Base-by-base conservation (phyloP, 2,888 invertebrate genomes). In the Melanotus villosus region DNA sequence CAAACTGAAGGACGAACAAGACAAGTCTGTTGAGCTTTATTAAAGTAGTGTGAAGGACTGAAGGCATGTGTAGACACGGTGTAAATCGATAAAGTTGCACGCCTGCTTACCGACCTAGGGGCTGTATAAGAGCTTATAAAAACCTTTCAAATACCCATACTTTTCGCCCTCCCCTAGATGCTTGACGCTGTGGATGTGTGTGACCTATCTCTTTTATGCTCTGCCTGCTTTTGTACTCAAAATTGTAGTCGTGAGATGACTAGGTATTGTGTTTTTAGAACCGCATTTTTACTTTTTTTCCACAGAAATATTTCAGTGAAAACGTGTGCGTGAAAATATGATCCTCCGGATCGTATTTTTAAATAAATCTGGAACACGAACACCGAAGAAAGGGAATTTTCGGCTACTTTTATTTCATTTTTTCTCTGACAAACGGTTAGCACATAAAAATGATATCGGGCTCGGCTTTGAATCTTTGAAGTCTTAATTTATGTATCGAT, bases 61-160 rank as follows among this genome's bases (percentile, higher is more conserved):
- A 57, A 68, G 68, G 68, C 50, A 68, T 65, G 70, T 70, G 70
- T 65, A 68, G 68, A 68, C 68, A 70, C 65, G 59, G 38, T 65
- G 65, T 70, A 70, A 70, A 70, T 70, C 70, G 70, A 70, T 70
- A 65, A 65, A 65, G 65, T 65, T 65, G 65, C 70, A 70, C 70
- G 70, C 65, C 65, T 70, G 70, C 70, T 70, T 65, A 70, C 70
- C 54, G 60, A 70, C 60, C 65, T 52, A 70, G 65, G 59, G 68
- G 65, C 45, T 70, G 62, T 66, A 60, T 62, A 70, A 70, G 65
- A 60, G 70, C 70, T 70, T 70, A 70, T 70, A 70, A 70, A 68
- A 70, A 70, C 70, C 70, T 66, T 66, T 70, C 70, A 66, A 70
- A 70, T 65, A 70, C 65, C 70, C 65, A 66, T 70, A 70, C 70